phyloP scores from a whole-genome alignment of 2,797 vertebrate species.

The Dipus sagitta region DNA sequence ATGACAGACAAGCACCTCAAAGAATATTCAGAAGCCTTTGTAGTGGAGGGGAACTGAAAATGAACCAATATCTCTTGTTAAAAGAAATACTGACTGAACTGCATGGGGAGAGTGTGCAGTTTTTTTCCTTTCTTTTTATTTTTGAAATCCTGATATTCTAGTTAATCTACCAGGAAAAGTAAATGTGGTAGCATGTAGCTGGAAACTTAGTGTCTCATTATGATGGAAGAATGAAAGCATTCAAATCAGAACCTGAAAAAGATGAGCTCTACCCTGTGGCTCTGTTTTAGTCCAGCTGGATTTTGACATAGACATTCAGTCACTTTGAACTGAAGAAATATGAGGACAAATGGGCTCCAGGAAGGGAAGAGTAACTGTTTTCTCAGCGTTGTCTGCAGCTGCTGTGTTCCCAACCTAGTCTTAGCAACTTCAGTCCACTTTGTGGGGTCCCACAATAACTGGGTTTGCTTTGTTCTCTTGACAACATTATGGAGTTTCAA shows the following conservation, averaged over 20 bases:
- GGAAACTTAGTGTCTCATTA: constrained; percentile 1
- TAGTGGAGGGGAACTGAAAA: constrained; percentile 69
- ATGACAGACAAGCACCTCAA: constrained; percentile 64
- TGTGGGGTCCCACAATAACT: not conserved
- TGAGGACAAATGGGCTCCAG: not conserved
- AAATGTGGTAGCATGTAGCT: not conserved
- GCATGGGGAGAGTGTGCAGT: not conserved
- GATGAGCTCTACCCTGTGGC: too few relatives aligned
- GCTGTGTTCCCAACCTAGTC: not conserved
- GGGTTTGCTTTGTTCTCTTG: not conserved
- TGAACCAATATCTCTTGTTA: constrained; percentile 51
- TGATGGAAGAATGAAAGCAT: constrained; percentile 12
- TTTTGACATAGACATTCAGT: not conserved
- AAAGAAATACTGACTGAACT: constrained; percentile 53
- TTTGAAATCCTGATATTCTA: not conserved
- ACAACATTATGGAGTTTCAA: not conserved
- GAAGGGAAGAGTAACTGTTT: not conserved
- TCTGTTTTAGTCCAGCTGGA: not conserved
- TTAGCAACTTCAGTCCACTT: not conserved
- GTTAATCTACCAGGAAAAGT: constrained; percentile 21
- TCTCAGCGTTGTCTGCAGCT: not conserved
- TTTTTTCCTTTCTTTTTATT: too few relatives aligned
- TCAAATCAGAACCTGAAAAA: not conserved
- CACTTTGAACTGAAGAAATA: not conserved
- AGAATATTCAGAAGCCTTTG: constrained; percentile 74